Evolutionary conservation across 2,888 invertebrate genomes (phyloP), one percentile per base, ranked within the genome.

Genomic region (Chaetoderma sp.): DNA sequence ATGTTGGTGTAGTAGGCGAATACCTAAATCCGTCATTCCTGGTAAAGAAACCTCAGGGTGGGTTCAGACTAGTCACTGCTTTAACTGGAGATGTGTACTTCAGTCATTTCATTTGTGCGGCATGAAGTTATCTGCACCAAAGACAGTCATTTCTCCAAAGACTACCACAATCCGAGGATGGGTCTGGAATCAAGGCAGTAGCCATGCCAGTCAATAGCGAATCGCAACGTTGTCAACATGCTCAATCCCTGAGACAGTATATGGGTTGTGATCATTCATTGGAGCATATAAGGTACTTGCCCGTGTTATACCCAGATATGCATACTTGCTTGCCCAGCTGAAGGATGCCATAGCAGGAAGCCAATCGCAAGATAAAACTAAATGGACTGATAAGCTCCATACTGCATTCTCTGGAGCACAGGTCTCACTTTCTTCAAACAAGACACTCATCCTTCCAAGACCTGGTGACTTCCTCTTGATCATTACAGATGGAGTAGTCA

Each of bases 1-100:
- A 68, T 55, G 45, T 66, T 16, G 67, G 56, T 30, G 33, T 68
- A 1, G 52, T 36, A 3, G 71, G 68, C 4, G 74, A 78, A 42
- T 77, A 78, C 30, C 36, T 77, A 10, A 76, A 74, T 50, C 77
- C 75, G 0, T 71, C 73, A 4, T 77, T 76, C 49, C 62, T 77
- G 10, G 67, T 76, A 0, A 74, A 71, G 44, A 74, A 71, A 50
- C 55, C 59, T 1, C 33, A 21, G 18, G 72, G 76, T 13, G 68
- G 63, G 23, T 67, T 57, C 55, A 60, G 73, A 13, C 57, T 76
- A 8, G 74, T 73, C 21, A 74, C 74, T 6, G 70, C 74, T 4
- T n/a, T n/a, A n/a, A n/a, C n/a, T n/a, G n/a, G n/a, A n/a, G n/a
- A n/a, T n/a, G n/a, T n/a, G n/a, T n/a, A n/a, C n/a, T n/a, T n/a